Conservation (phyloP, 2,113 vertebrate species). For the Muntiacus reevesi region DNA sequence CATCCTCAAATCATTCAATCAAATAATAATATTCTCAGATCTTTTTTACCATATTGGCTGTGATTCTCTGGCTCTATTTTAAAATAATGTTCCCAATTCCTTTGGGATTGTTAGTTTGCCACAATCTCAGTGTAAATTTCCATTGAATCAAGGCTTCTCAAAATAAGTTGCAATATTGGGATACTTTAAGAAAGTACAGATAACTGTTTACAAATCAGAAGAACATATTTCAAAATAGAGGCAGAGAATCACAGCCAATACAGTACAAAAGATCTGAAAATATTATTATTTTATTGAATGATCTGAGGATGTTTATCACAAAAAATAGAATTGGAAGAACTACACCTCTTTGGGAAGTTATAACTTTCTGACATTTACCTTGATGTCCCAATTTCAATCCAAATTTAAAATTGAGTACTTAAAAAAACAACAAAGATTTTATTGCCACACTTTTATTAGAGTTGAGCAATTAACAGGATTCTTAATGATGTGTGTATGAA, state of each 20-base stretch:
- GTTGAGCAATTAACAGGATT: background rate
- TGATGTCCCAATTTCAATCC: background rate
- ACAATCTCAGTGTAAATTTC: background rate
- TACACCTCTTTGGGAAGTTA: background rate
- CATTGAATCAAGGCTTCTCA: background rate
- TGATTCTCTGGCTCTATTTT: background rate
- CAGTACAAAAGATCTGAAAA: background rate
- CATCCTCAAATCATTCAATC: background rate
- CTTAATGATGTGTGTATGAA: background rate
- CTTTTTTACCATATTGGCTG: background rate
- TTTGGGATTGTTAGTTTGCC: background rate
- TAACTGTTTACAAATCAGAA: background rate
- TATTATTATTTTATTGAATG: background rate
- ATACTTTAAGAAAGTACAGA: background rate
- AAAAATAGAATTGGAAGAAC: background rate
- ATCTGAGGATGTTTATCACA: background rate
- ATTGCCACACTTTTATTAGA: background rate
- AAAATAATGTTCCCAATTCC: background rate
- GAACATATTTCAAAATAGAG: background rate
- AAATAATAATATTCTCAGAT: background rate
- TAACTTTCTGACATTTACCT: background rate
- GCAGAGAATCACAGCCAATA: background rate
- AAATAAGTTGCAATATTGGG: background rate
- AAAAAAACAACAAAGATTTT: background rate
- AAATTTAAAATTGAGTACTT: background rate